phyloP scores from a whole-genome alignment of 2,113 vertebrate species.

The Excalfactoria chinensis region DNA sequence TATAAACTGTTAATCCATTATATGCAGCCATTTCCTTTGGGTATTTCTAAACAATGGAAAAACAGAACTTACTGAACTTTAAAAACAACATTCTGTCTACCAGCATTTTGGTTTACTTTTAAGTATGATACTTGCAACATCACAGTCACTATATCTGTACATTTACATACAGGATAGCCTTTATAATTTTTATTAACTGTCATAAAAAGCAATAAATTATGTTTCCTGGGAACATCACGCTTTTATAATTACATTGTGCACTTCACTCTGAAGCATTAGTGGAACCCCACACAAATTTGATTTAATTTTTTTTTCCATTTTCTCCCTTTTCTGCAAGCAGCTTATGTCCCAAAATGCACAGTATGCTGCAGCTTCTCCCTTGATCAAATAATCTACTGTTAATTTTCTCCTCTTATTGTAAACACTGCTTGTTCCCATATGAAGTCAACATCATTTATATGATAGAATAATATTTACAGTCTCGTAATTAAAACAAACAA shows the following conservation, averaged over 20 bases:
- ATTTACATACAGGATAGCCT: not conserved
- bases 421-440: not conserved
- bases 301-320: not conserved
- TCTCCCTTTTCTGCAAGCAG: not conserved
- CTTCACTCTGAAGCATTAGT: not conserved
- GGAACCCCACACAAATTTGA: not conserved
- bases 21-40: not conserved
- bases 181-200: not conserved
- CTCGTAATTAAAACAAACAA: slow-evolving; percentile 6
- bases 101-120: not conserved
- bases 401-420: slow-evolving; percentile 6
- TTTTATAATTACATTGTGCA: not conserved
- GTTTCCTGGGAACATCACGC: not conserved
- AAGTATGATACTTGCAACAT: not conserved
- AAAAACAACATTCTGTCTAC: slow-evolving; percentile 23
- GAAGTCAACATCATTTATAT: not conserved
- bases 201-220: not conserved
- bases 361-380: not conserved
- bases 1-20: slow-evolving; percentile 16
- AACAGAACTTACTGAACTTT: not conserved
- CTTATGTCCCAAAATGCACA: not conserved
- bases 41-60: slow-evolving; percentile 40
- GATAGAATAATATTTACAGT: slow-evolving; percentile 37
- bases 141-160: not conserved
- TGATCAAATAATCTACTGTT: slow-evolving; percentile 16